phyloP scores from a whole-genome alignment of 2,888 invertebrate species.

The Raillietiella orientalis region DNA sequence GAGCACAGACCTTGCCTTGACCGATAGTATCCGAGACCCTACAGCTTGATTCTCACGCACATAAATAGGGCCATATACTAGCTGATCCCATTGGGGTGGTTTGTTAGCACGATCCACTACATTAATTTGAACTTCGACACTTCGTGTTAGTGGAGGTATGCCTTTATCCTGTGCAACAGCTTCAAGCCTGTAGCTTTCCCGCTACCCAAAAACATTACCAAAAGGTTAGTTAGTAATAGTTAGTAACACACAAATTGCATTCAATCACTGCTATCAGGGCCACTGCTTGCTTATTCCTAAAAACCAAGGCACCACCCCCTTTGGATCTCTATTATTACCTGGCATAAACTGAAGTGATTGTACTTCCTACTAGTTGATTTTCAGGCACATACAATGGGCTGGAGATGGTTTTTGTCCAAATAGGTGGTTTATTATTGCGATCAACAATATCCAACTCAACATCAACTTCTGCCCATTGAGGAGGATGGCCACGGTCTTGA shows the following conservation, averaged over 20 bases:
- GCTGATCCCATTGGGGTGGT: slow-evolving; percentile 88
- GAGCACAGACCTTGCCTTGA: slow-evolving; percentile 82
- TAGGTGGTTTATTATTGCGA: slow-evolving; percentile 88
- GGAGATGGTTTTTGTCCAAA: slow-evolving; percentile 80
- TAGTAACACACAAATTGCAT: too few species aligned
- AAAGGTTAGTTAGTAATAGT: too few species aligned
- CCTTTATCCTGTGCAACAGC: slow-evolving; percentile 96
- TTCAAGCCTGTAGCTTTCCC: slow-evolving; percentile 91
- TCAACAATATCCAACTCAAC: slow-evolving; percentile 94
- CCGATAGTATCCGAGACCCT: slow-evolving; percentile 87
- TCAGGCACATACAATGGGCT: slow-evolving; percentile 93
- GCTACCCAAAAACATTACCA: slow-evolving; percentile 20
- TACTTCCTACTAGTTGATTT: slow-evolving; percentile 96
- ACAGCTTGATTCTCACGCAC: slow-evolving; percentile 92
- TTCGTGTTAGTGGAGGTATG: slow-evolving; percentile 70
- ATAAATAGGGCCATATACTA: slow-evolving; percentile 84
- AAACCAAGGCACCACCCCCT: too few species aligned
- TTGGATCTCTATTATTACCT: too few species aligned
- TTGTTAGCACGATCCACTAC: slow-evolving; percentile 94
- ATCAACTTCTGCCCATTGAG: slow-evolving; percentile 78
- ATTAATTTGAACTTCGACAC: slow-evolving; percentile 92
- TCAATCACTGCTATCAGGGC: too few species aligned
- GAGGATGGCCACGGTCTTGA: slow-evolving; percentile 72
- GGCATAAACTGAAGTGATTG: slow-evolving; percentile 92
- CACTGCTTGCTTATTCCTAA: too few species aligned